Evolutionary conservation across 2,797 vertebrate species (phyloP).

Genomic region (Pantherophis vulpinus): DNA sequence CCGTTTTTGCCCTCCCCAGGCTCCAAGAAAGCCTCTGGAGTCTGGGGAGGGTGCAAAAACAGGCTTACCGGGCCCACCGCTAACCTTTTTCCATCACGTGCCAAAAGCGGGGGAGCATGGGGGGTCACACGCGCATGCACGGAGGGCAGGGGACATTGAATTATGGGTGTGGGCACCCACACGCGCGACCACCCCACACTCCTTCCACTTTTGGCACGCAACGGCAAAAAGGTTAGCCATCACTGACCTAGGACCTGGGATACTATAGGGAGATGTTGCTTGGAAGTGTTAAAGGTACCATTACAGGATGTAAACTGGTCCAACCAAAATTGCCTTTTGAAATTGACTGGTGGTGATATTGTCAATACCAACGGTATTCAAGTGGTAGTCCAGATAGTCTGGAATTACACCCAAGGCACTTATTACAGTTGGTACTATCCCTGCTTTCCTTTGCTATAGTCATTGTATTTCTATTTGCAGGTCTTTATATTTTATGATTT

Average conservation of each 20-base stretch:
- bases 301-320: not conserved
- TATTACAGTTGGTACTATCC: not conserved
- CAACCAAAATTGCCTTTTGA: not conserved
- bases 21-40: too few relatives aligned
- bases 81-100: too few relatives aligned
- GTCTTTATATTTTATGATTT: not conserved
- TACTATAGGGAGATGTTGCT: not conserved
- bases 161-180: too few relatives aligned
- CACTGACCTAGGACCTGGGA: not conserved
- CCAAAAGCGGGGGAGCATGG: too few relatives aligned
- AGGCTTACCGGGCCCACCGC: too few relatives aligned
- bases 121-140: too few relatives aligned
- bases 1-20: too few relatives aligned
- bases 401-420: not conserved
- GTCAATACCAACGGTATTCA: not conserved
- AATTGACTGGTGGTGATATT: not conserved
- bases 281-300: not conserved
- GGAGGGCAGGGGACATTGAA: too few relatives aligned
- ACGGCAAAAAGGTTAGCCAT: too few relatives aligned
- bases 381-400: not conserved
- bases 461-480: not conserved
- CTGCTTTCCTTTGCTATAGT: not conserved
- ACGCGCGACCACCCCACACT: too few relatives aligned
- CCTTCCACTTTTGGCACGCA: too few relatives aligned
- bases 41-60: too few relatives aligned